These are phyloP conservation scores for Leptinotarsa undecemlineata DNA, from an alignment of 1,140 invertebrate genomes.

Conservation along the genomic window DNA sequence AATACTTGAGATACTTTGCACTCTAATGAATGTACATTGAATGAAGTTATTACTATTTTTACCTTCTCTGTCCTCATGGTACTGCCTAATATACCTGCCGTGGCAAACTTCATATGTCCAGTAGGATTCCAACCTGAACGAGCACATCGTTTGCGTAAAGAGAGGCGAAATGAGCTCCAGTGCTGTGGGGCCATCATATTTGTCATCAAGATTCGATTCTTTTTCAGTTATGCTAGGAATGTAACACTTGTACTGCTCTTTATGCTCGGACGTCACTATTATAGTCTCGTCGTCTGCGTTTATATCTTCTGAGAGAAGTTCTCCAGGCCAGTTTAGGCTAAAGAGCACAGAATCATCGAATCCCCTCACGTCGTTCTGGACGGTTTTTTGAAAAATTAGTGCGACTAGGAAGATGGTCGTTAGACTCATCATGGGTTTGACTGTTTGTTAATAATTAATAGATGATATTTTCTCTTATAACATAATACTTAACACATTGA, in stretches of 20 bases:
- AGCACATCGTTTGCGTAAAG: conserved; percentile 75
- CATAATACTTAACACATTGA: background rate
- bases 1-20: too few species aligned
- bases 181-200: conserved; percentile 73
- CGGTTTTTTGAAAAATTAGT: background rate
- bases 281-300: conserved; percentile 58
- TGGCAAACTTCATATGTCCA: conserved; percentile 98
- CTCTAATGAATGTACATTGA: too few species aligned
- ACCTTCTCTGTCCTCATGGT: conserved; percentile 92
- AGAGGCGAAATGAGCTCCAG: conserved; percentile 76
- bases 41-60: too few species aligned
- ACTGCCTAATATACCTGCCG: conserved; percentile 86
- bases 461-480: background rate
- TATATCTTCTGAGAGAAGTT: conserved; percentile 57
- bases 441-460: too few species aligned
- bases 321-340: conserved; percentile 80
- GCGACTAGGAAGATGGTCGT: background rate
- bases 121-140: conserved; percentile 88
- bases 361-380: conserved; percentile 65
- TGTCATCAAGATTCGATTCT: conserved; percentile 60
- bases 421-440: too few species aligned
- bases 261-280: conserved; percentile 66
- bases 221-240: conserved; percentile 70
- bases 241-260: conserved; percentile 75
- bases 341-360: conserved; percentile 83